These are phyloP conservation scores for Branchellion lobata DNA, from an alignment of 2,888 invertebrate genomes.

Conservation along the genomic window DNA sequence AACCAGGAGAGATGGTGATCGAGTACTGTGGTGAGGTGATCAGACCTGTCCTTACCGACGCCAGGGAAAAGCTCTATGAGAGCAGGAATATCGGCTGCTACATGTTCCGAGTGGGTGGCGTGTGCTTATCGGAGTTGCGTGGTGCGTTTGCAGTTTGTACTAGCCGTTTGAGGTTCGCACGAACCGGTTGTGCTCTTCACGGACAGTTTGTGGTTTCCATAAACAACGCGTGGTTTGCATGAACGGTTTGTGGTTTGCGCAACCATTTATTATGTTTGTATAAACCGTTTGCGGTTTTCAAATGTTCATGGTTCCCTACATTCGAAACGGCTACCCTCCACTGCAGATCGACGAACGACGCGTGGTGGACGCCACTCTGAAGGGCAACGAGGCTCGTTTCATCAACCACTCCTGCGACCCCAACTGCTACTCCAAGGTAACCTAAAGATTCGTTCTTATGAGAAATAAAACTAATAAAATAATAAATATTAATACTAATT, in stretches of 20 bases:
- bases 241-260: too few species aligned
- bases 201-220: too few species aligned
- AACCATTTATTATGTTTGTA: too few species aligned
- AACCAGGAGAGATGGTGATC: constrained; percentile 78
- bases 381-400: constrained; percentile 94
- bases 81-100: constrained; percentile 71
- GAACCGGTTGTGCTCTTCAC: background rate
- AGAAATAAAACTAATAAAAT: too few species aligned
- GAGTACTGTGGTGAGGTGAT: constrained; percentile 85
- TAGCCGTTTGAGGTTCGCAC: background rate
- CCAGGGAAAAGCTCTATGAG: constrained; percentile 87
- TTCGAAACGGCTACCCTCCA: too few species aligned
- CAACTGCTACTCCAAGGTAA: constrained; percentile 90
- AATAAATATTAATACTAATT: background rate
- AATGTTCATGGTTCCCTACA: too few species aligned
- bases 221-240: too few species aligned
- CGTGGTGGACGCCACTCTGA: constrained; percentile 97
- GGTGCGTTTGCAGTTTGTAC: background rate
- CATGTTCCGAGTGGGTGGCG: constrained; percentile 77
- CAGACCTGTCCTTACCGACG: constrained; percentile 85
- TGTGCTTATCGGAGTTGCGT: background rate
- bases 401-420: constrained; percentile 99
- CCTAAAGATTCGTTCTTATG: background rate
- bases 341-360: constrained; percentile 79
- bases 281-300: too few species aligned